Base-by-base conservation (phyloP, 2,888 invertebrate species). In the Petrophora chlorosata region DNA sequence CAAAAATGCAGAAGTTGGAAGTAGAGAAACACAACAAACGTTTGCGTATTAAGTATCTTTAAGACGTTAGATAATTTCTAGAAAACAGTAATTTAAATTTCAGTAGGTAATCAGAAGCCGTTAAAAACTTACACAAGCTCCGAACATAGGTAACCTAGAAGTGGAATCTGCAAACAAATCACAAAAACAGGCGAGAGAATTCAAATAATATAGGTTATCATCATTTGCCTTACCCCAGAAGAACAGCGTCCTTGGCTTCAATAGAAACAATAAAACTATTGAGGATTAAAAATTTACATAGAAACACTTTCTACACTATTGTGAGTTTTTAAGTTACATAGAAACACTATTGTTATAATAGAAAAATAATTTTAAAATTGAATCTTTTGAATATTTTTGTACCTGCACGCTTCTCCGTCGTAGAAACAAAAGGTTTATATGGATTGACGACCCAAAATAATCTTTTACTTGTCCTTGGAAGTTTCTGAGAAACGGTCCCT, bases 341-440 rank as follows among this genome's bases (percentile, higher is more conserved):
- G 14, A 23, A 9, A 40, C 8, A n/a, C n/a, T n/a, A n/a, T n/a
- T n/a, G n/a, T n/a, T 36, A 32, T 32, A 23, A 32, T 26, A 42
- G 35, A 30, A 47, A 40, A 23, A 10, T 25, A 25, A 15, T 9
- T 48, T 42, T 10, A 4, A 28, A 39, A 42, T 45, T 16, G 17
- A 16, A 41, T 23, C 10, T 38, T 44, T 45, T 36, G 19, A 44
- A 40, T 25, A 35, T 28, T 32, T 48, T 50, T 32, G 39, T 60
- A 55, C 60, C 59, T 59, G 56, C 49, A 39, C 32, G 29, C 19
- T 44, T 38, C 22, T 34, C 43, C 39, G 25, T 29, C 25, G 43
- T 35, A 50, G 46, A 56, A 60, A 60, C 54, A 53, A 60, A 50
- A 49, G 55, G 32, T 60, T 54, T 50, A 51, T 48, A 52, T 50